Evolutionary conservation across 2,113 vertebrate species (phyloP).

Genomic region (Corydoras maculifer): DNA sequence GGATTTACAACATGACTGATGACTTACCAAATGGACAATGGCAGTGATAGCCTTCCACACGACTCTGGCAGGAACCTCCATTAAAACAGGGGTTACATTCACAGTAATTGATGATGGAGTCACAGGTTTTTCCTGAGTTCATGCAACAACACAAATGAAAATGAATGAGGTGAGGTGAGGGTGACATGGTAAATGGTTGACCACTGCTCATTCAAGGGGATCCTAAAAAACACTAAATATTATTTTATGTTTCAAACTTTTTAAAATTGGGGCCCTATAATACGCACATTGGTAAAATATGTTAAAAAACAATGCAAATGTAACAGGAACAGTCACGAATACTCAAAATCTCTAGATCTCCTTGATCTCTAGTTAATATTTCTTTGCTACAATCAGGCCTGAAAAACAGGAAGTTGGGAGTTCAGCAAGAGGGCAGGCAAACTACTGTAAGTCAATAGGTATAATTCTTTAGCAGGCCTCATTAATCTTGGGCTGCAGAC

Average conservation of each 20-base stretch:
- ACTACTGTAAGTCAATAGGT: conserved; percentile 77
- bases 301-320: too few species aligned
- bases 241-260: too few species aligned
- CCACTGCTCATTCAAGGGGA: conserved; percentile 16
- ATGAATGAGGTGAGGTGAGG: conserved; percentile 61
- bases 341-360: neutral
- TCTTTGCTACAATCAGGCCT: conserved; percentile 44
- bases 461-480: conserved; percentile 56
- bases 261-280: too few species aligned
- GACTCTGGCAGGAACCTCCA: conserved; percentile 90
- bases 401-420: conserved; percentile 70
- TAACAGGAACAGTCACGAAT: too few species aligned
- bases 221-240: conserved; percentile 30
- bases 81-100: conserved; percentile 98
- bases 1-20: conserved; percentile 17
- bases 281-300: too few species aligned
- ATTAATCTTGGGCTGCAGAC: conserved; percentile 60
- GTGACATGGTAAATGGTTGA: conserved; percentile 48
- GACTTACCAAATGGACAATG: conserved; percentile 96
- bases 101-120: conserved; percentile 92
- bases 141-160: conserved; percentile 73
- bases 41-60: conserved; percentile 88
- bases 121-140: conserved; percentile 87
- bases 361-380: conserved; percentile 9
- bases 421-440: conserved; percentile 68